A percentile compares a stretch with the other conserved stretches of the same genome.
phyloP scores from a whole-genome alignment of 2,888 invertebrate species.

The Melitaea athalia region DNA sequence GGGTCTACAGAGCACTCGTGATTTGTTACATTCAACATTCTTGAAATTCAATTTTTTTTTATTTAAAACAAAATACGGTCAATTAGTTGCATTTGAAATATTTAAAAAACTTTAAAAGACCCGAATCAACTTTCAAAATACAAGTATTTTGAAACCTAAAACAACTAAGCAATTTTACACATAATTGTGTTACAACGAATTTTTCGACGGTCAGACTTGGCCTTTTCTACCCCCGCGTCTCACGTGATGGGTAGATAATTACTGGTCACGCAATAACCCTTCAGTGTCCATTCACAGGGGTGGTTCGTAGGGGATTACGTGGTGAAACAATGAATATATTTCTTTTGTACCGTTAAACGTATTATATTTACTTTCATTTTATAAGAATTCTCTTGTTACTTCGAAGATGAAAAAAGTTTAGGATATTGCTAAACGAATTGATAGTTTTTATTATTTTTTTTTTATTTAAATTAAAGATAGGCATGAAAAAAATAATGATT shows the following conservation, averaged over 20 bases:
- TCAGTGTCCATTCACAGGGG: slow-evolving; percentile 51
- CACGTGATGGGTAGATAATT: slow-evolving; percentile 56
- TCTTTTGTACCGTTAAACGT: slow-evolving; percentile 8
- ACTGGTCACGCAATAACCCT: slow-evolving; percentile 61
- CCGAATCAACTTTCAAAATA: not conserved
- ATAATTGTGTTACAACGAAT: slow-evolving; percentile 26
- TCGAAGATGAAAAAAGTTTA: not conserved
- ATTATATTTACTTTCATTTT: slow-evolving; percentile 11
- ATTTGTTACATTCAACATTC: too few species aligned
- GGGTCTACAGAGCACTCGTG: too few species aligned
- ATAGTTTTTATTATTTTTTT: too few species aligned
- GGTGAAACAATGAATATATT: slow-evolving; percentile 17
- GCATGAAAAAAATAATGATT: too few species aligned
- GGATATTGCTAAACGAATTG: not conserved
- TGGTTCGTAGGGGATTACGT: slow-evolving; percentile 19
- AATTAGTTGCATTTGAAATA: too few species aligned
- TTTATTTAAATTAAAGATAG: not conserved
- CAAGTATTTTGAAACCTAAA: slow-evolving; percentile 4
- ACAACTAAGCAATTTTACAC: slow-evolving; percentile 19
- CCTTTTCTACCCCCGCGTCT: slow-evolving; percentile 53
- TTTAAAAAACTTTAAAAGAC: too few species aligned
- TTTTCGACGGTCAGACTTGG: slow-evolving; percentile 45
- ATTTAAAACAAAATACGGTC: too few species aligned
- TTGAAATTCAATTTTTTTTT: too few species aligned
- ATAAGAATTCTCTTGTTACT: not conserved